Percentiles rank a stretch among this genome's conserved stretches.
Conservation (phyloP, 2,113 vertebrate species). For the Emberiza fucata region DNA sequence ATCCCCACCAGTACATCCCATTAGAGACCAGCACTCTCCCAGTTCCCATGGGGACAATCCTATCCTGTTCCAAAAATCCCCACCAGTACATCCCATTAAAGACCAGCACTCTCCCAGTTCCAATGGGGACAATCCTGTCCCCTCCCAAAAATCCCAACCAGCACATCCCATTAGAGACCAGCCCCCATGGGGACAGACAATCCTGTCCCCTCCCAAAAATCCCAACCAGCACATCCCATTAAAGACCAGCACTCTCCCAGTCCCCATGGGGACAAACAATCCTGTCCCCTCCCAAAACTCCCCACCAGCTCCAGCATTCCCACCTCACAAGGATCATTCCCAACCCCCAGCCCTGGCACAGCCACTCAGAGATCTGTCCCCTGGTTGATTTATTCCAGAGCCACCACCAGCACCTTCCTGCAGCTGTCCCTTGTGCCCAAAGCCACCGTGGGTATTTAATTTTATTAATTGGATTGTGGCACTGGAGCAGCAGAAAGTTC, state of each 20-base stretch:
- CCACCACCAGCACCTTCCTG: neutral
- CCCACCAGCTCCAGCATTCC: neutral
- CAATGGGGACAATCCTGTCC: neutral
- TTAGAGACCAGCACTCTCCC: no score
- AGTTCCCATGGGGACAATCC: no score
- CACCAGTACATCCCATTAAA: neutral
- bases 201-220: no score
- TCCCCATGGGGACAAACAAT: fast-evolving
- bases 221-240: neutral
- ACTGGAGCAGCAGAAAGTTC: neutral
- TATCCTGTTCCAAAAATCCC: no score
- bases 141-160: neutral
- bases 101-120: fast-evolving
- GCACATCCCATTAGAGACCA: neutral
- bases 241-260: fast-evolving
- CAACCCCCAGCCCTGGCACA: neutral
- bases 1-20: no score
- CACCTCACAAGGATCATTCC: fast-evolving
- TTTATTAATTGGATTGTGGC: neutral
- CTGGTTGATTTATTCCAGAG: neutral
- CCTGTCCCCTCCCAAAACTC: neutral
- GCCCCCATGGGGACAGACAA: fast-evolving
- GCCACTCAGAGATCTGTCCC: fast-evolving
- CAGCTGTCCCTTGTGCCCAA: neutral
- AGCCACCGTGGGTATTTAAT: fast-evolving